Conservation (phyloP, 2,797 vertebrate species). For the Tinamus major region DNA sequence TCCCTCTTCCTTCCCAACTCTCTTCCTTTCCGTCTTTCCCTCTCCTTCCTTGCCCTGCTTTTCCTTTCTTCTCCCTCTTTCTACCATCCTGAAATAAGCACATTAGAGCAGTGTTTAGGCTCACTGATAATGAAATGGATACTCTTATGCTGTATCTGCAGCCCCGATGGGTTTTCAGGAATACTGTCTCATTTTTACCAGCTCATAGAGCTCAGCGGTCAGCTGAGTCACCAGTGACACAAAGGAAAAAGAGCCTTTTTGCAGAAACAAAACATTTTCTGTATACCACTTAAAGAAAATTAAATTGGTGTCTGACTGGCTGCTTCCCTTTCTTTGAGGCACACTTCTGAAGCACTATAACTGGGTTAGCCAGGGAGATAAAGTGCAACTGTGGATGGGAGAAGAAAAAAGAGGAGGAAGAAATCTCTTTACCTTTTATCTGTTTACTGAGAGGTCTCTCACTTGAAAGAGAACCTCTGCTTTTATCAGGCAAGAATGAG, state of each 20-base stretch:
- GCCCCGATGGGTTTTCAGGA: constrained; percentile 17
- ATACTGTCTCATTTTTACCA: neutral
- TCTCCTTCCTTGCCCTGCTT: neutral
- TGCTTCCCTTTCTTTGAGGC: constrained; percentile 34
- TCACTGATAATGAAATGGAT: neutral
- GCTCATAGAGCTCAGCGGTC: constrained; percentile 9
- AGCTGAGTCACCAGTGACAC: neutral
- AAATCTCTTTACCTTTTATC: constrained; percentile 24
- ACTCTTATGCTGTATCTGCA: neutral
- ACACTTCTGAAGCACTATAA: constrained; percentile 52
- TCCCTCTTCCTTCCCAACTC: neutral
- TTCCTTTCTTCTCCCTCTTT: neutral
- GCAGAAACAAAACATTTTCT: constrained; percentile 51
- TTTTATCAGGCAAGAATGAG: constrained; percentile 9
- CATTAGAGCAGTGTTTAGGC: neutral
- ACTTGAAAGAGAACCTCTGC: constrained; percentile 29
- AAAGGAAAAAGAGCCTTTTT: constrained; percentile 1
- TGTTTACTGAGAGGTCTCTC: constrained; percentile 19
- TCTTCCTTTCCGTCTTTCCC: neutral
- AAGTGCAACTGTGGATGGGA: constrained; percentile 32
- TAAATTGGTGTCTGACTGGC: constrained; percentile 54
- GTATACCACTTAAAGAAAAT: constrained; percentile 40
- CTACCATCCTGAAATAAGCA: neutral
- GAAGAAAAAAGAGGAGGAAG: constrained; percentile 17
- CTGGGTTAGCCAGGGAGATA: constrained; percentile 36